These are phyloP conservation scores for Diachasmimorpha longicaudata DNA, from an alignment of 1,140 invertebrate species.

Conservation along the genomic window DNA sequence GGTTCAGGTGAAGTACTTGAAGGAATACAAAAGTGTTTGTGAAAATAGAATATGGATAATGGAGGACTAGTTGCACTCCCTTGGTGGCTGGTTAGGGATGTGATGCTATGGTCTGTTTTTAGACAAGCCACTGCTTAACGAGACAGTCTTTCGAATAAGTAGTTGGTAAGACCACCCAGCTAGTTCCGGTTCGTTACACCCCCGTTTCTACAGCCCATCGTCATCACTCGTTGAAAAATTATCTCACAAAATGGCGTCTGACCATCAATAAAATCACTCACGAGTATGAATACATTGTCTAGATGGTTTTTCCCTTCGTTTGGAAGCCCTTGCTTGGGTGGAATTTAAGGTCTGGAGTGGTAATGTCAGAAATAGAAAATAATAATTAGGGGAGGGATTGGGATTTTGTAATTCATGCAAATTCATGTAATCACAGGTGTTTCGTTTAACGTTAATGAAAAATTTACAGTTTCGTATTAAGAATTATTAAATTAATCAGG, in stretches of 20 bases:
- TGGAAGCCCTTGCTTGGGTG: not conserved
- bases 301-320: not conserved
- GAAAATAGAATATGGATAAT: not conserved
- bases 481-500: too few species aligned
- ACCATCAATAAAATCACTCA: not conserved
- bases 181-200: slow-evolving; percentile 12
- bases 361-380: too few species aligned
- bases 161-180: slow-evolving; percentile 7
- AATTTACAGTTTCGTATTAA: too few species aligned
- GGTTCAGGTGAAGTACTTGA: not conserved
- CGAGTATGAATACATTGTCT: not conserved
- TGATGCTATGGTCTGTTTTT: slow-evolving; percentile 10
- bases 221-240: not conserved
- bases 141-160: slow-evolving; percentile 13
- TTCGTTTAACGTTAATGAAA: too few species aligned
- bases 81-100: not conserved
- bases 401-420: too few species aligned
- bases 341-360: too few species aligned
- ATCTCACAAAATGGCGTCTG: not conserved
- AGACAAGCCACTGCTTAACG: slow-evolving; percentile 12
- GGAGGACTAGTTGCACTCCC: not conserved
- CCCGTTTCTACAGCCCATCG: not conserved
- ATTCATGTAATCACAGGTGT: too few species aligned
- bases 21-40: not conserved
- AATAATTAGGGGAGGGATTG: too few species aligned